Evolutionary conservation across 1,140 invertebrate species (phyloP).

Genomic region (Orchestia grillus): DNA sequence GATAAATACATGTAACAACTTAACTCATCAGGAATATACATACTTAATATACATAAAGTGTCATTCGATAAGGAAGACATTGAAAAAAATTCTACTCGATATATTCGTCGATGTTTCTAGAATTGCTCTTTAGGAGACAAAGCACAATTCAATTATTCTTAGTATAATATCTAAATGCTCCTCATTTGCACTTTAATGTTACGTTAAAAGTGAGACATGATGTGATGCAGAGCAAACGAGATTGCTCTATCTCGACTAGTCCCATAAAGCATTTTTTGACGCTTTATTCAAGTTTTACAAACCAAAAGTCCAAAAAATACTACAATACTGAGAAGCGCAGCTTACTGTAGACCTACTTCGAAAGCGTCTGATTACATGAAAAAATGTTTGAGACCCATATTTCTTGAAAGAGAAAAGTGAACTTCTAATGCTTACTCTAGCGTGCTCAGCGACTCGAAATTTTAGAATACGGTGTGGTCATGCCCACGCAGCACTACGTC

Average conservation of each 20-base stretch:
- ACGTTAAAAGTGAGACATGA: not conserved
- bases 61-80: not conserved
- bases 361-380: too few species aligned
- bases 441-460: too few species aligned
- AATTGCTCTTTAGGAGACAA: too few species aligned
- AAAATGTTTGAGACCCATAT: too few species aligned
- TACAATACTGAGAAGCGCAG: not conserved
- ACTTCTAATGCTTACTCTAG: too few species aligned
- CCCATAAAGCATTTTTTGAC: not conserved
- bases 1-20: not conserved
- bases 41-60: not conserved
- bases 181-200: not conserved
- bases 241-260: not conserved
- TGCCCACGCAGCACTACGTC: too few species aligned
- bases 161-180: not conserved
- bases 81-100: too few species aligned
- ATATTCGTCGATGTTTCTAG: too few species aligned
- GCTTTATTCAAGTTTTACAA: not conserved
- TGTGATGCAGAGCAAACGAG: not conserved
- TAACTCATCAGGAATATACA: not conserved
- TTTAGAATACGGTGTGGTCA: too few species aligned
- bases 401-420: too few species aligned
- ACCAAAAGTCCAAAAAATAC: not conserved
- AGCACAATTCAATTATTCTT: too few species aligned
- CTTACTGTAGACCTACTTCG: too few species aligned